Evolutionary conservation across 2,797 vertebrate species (phyloP).

Genomic region (Galaxias olidus): DNA sequence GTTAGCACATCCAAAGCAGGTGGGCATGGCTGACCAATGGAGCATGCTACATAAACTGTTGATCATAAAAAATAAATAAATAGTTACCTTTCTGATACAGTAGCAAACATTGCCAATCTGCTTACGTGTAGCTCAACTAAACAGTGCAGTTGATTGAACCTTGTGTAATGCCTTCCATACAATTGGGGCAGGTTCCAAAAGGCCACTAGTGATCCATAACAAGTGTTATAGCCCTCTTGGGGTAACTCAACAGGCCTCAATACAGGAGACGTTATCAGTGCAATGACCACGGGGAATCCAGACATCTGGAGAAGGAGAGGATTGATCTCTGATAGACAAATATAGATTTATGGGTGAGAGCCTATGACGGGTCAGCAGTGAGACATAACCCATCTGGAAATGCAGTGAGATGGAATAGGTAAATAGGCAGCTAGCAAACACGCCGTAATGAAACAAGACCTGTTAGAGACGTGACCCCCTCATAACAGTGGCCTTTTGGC

Average conservation of each 20-base stretch:
- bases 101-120: neutral
- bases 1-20: neutral
- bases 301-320: neutral
- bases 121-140: neutral
- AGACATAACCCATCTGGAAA: slow-evolving; percentile 11
- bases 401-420: neutral
- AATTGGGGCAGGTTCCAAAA: neutral
- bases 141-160: neutral
- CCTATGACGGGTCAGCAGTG: slow-evolving; percentile 27
- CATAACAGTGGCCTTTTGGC: slow-evolving; percentile 22
- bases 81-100: neutral
- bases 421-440: neutral
- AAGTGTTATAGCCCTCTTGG: too few relatives aligned
- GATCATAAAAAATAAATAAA: neutral
- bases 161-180: neutral
- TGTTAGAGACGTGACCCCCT: neutral
- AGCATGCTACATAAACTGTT: neutral
- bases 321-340: neutral
- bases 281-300: too few relatives aligned
- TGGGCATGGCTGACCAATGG: neutral
- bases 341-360: neutral
- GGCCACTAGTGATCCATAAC: too few relatives aligned
- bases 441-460: neutral
- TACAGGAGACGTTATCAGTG: too few relatives aligned
- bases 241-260: too few relatives aligned